Evolutionary conservation across 1,140 invertebrate genomes (phyloP).

Genomic region (Battus philenor): DNA sequence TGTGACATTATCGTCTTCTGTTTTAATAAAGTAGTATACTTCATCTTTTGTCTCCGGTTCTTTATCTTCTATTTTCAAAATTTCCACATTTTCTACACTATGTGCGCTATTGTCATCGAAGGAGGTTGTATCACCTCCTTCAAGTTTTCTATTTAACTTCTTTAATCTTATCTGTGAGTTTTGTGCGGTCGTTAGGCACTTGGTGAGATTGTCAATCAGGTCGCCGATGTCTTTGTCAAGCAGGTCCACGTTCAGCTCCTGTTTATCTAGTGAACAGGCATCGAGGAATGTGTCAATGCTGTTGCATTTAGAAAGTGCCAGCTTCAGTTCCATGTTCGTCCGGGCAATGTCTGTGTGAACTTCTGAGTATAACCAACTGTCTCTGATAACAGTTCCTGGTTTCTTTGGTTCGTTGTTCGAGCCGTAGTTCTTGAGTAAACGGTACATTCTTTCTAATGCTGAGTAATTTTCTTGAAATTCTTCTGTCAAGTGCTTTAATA

Average conservation of each 20-base stretch:
- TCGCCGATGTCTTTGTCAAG: slow-evolving; percentile 58
- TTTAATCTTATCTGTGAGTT: slow-evolving; percentile 55
- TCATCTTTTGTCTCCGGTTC: slow-evolving; percentile 55
- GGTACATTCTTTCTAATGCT: slow-evolving; percentile 57
- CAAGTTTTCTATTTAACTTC: slow-evolving; percentile 48
- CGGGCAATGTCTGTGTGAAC: slow-evolving; percentile 54
- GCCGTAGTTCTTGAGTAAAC: slow-evolving; percentile 56
- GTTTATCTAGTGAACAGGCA: slow-evolving; percentile 51
- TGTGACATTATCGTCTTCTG: slow-evolving; percentile 44
- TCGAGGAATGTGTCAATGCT: slow-evolving; percentile 58
- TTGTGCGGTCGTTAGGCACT: slow-evolving; percentile 45
- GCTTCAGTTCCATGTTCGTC: slow-evolving; percentile 52
- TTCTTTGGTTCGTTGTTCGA: slow-evolving; percentile 36
- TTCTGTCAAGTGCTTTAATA: slow-evolving; percentile 39
- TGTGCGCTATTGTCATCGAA: slow-evolving; percentile 15
- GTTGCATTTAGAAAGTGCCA: slow-evolving; percentile 49
- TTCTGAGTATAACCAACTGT: slow-evolving; percentile 56
- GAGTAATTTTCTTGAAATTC: slow-evolving; percentile 51
- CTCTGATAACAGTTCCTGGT: slow-evolving; percentile 35
- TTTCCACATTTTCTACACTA: slow-evolving; percentile 22
- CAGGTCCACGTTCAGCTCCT: slow-evolving; percentile 44
- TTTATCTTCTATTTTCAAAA: slow-evolving; percentile 53
- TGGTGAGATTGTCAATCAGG: slow-evolving; percentile 49
- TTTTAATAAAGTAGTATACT: slow-evolving; percentile 66
- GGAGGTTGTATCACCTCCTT: slow-evolving; percentile 14